Evolutionary conservation across 2,888 invertebrate genomes (phyloP), one percentile per base, ranked within the genome.

Genomic region (Agriotes lineatus): DNA sequence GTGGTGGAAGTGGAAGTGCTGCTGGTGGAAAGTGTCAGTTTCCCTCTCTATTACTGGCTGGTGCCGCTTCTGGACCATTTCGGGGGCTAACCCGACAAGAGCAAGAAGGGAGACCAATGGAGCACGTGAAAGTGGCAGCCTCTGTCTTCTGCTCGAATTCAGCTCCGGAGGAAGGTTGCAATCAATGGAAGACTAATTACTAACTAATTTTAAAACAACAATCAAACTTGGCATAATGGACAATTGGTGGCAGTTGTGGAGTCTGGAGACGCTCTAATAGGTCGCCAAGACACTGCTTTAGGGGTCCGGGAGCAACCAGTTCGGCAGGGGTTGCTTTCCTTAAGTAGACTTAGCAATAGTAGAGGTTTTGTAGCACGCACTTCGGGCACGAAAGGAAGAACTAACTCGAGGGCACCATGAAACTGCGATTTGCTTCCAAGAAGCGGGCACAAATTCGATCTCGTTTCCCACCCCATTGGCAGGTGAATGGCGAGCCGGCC

Each of bases 401-500:
- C n/a, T n/a, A n/a, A n/a, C n/a, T n/a, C n/a, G n/a, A n/a, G n/a
- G n/a, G n/a, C n/a, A n/a, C n/a, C 6, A 33, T 33, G 33, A 33
- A 33, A 33, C 6, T 9, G 33, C 33, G 9, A 33, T 33, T 33
- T 33, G 6, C 7, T 25, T 25, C 25, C 25, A 25, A 25, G 25
- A 25, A 25, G 7, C 7, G 7, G 25, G 25, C 25, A 25, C 25
- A 25, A 48, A 18, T 48, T 48, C 7, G 6, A 48, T 16, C 37
- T 14, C 22, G 22, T 59, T 56, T 80, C 80, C 81, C 80, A 80
- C 80, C 81, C 81, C 73, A 70, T 75, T 58, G 56, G 74, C 75
- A 78, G 78, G 81, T 80, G 81, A 82, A 77, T 76, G 81, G 80
- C 63, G 72, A 71, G 74, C 73, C 76, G 72, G 73, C 75, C 74